Percentiles rank a stretch among this genome's conserved stretches.
Conservation (phyloP, 1,140 invertebrate genomes). For the Drosophila athabasca region DNA sequence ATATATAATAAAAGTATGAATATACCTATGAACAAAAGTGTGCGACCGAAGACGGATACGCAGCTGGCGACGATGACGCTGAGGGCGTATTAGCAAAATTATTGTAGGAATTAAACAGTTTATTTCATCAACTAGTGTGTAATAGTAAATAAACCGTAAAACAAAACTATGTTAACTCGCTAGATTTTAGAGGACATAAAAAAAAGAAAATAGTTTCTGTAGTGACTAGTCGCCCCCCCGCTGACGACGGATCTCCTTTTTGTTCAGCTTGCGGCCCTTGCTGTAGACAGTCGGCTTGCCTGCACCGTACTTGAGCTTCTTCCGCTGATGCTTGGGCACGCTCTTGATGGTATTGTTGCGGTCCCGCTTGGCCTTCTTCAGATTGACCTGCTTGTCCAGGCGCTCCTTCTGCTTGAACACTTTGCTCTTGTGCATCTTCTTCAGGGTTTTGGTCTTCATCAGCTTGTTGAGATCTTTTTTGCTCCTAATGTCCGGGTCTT, state of each 20-base stretch:
- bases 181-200: constrained; percentile 24
- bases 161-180: constrained; percentile 37
- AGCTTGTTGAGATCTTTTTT: constrained; percentile 88
- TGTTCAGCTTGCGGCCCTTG: constrained; percentile 67
- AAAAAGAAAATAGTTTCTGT: neutral
- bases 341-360: constrained; percentile 73
- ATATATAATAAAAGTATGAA: constrained; percentile 30
- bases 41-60: neutral
- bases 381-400: constrained; percentile 86
- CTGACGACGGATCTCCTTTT: constrained; percentile 66
- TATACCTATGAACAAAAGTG: constrained; percentile 44
- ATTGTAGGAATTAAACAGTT: constrained; percentile 59
- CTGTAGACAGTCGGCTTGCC: constrained; percentile 51
- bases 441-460: constrained; percentile 87
- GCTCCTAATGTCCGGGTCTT: constrained; percentile 65
- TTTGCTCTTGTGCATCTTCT: constrained; percentile 89
- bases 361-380: constrained; percentile 85
- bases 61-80: too few relatives aligned
- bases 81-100: constrained; percentile 65
- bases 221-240: constrained; percentile 36
- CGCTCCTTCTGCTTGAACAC: constrained; percentile 89
- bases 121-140: constrained; percentile 70
- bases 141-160: constrained; percentile 76
- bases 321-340: constrained; percentile 69
- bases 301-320: constrained; percentile 61